Evolutionary conservation across 2,797 vertebrate genomes (phyloP), one percentile per base, ranked within the genome.

Genomic region (Prionace glauca): DNA sequence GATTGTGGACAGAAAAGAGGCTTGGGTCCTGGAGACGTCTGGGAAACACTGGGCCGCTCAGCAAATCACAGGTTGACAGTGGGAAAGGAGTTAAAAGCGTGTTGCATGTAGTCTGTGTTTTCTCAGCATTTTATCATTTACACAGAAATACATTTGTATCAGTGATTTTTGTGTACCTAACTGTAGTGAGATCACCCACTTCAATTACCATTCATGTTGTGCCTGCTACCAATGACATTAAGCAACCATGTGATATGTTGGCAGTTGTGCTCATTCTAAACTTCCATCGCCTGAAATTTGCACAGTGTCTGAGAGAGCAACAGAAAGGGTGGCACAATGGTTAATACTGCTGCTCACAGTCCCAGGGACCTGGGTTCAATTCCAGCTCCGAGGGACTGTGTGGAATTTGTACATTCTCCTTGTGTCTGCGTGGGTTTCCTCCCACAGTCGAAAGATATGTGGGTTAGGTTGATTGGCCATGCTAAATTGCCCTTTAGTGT

Each of bases 11-110:
- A 98, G 98, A 86, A 8, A 60, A 0, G 98, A 99, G 97, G 98
- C 99, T 36, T 99, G 99, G 98, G 98, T 99, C 60, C 97, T 99
- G 95, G 99, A 99, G 97, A 99, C 99, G 0, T 98, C 98, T 0
- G 99, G 99, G 16, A 97, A 95, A 88, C 98, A 98, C 95, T 99
- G 99, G 99, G 99, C 98, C 0, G 98, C 98, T 0, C 98, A 99
- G 97, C 98, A 97, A 97, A 96, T 99, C 96, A 97, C 96, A 96
- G 98, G 98, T 99, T 95, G 97, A 97, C 0, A 0, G 29, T 86
- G 71, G 29, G 20, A n/a, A 77, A 36, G 29, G 71, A 56, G 50
- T 87, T 60, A n/a, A 90, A 90, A 90, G 32, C 87, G 8, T 62
- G 4, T 90, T 90, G 60, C 4, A 18, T 14, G 16, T 65, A 62